phyloP scores from a whole-genome alignment of 1,140 invertebrate genomes.

The Conopomorpha cramerella region DNA sequence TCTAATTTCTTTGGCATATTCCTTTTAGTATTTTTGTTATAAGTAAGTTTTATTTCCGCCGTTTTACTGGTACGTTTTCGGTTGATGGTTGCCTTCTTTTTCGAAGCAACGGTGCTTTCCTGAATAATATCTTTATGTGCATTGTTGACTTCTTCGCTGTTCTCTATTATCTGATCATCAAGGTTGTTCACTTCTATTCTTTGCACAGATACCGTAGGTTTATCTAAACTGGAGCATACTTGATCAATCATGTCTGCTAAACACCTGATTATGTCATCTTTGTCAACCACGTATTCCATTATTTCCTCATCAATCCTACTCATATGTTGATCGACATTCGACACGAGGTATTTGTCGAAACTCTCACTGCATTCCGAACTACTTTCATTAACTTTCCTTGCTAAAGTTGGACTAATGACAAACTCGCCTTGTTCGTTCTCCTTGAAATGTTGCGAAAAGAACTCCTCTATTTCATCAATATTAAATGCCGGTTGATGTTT shows the following conservation, averaged over 20 bases:
- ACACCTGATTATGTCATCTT: conserved; percentile 27
- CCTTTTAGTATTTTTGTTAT: conserved; percentile 1
- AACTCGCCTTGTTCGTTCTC: conserved; percentile 16
- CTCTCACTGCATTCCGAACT: conserved; percentile 22
- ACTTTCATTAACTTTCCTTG: conserved; percentile 28
- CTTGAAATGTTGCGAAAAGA: conserved; percentile 24
- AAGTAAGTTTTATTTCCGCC: conserved; percentile 10
- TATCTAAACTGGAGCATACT: conserved; percentile 28
- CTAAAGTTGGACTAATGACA: conserved; percentile 24
- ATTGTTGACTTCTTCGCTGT: conserved; percentile 2
- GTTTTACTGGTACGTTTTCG: too few species aligned
- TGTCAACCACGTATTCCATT: conserved; percentile 4
- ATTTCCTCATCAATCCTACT: conserved; percentile 1
- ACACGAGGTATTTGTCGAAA: conserved; percentile 7
- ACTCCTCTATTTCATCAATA: conserved; percentile 19
- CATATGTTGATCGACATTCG: conserved; percentile 2
- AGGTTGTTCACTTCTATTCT: conserved; percentile 1
- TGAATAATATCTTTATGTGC: too few species aligned
- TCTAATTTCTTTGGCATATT: not conserved
- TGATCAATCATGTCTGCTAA: conserved; percentile 29
- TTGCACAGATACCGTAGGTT: conserved; percentile 13
- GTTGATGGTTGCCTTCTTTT: too few species aligned
- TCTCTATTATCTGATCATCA: conserved; percentile 1
- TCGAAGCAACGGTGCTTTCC: too few species aligned
- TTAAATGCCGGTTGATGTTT: conserved; percentile 6